Evolutionary conservation across 2,888 invertebrate species (phyloP).

Genomic region (Parapristionchus giblindavisi): DNA sequence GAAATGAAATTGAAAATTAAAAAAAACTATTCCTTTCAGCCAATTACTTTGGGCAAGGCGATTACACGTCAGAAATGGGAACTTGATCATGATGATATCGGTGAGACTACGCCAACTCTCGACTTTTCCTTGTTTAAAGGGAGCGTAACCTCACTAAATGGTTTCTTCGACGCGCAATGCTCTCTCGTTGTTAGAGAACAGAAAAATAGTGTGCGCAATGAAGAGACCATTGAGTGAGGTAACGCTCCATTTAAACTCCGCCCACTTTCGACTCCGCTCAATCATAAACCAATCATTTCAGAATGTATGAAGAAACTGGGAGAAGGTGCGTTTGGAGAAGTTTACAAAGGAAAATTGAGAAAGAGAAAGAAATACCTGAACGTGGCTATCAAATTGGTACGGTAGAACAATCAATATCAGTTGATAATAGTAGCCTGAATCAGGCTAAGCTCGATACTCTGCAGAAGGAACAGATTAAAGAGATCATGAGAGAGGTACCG

Average conservation of each 20-base stretch:
- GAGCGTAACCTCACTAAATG: too few relatives aligned
- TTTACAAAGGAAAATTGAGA: slow-evolving; percentile 4
- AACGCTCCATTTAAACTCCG: background rate
- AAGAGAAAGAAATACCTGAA: background rate
- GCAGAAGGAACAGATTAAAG: slow-evolving; percentile 38
- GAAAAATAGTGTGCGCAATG: too few relatives aligned
- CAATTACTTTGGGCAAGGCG: background rate
- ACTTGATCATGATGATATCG: slow-evolving; percentile 25
- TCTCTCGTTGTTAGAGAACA: too few relatives aligned
- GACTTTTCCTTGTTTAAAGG: too few relatives aligned
- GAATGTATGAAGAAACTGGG: slow-evolving; percentile 34
- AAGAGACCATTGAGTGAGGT: too few relatives aligned
- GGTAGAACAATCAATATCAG: too few relatives aligned
- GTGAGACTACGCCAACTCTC: too few relatives aligned
- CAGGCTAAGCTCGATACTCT: slow-evolving; percentile 31
- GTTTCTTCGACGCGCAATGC: too few relatives aligned
- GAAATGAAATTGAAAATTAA: too few relatives aligned
- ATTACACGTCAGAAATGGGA: slow-evolving; percentile 30
- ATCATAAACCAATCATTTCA: too few relatives aligned
- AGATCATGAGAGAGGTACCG: slow-evolving; percentile 38
- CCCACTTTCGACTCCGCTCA: slow-evolving; percentile 1
- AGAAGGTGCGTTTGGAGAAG: slow-evolving; percentile 35
- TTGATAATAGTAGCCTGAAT: too few relatives aligned
- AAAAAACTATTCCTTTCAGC: too few relatives aligned
- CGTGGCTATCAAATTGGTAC: slow-evolving; percentile 31